Conservation (phyloP, 2,113 vertebrate species). For the Nothobranchius kuhntae region DNA sequence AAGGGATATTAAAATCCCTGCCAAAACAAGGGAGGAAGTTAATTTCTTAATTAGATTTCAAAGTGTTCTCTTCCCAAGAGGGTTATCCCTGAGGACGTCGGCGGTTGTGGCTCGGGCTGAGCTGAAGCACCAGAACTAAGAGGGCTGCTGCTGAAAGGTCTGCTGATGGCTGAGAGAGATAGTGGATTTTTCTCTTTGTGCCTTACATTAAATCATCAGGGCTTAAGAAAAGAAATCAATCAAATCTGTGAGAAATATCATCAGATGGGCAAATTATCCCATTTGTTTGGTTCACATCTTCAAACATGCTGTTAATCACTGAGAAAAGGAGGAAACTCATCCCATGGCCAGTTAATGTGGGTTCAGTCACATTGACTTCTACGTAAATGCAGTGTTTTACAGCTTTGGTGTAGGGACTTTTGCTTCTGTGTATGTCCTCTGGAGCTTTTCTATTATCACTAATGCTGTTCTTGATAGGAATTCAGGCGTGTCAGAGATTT, state of each 20-base stretch:
- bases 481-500: slow-evolving; percentile 10
- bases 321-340: slow-evolving; percentile 40
- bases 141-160: slow-evolving; percentile 43
- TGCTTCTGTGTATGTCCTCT: slow-evolving; percentile 27
- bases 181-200: slow-evolving; percentile 27
- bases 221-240: slow-evolving; percentile 35
- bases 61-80: slow-evolving; percentile 51
- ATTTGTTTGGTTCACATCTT: slow-evolving; percentile 39
- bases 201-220: slow-evolving; percentile 16
- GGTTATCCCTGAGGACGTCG: slow-evolving; percentile 64
- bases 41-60: slow-evolving; percentile 71
- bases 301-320: slow-evolving; percentile 50
- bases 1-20: slow-evolving; percentile 55
- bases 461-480: slow-evolving; percentile 23
- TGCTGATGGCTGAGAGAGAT: slow-evolving; percentile 54
- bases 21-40: slow-evolving; percentile 62
- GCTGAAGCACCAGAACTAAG: slow-evolving; percentile 30
- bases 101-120: slow-evolving; percentile 60
- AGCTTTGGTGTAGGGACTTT: slow-evolving; percentile 48
- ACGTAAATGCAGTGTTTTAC: slow-evolving; percentile 5
- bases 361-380: slow-evolving; percentile 15
- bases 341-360: slow-evolving; percentile 49
- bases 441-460: slow-evolving; percentile 32
- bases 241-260: slow-evolving; percentile 56
- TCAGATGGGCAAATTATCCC: slow-evolving; percentile 44